A percentile compares a stretch with the other conserved stretches of the same genome.
Conservation (phyloP, 1,140 invertebrate species). For the Drosophila sucinea region DNA sequence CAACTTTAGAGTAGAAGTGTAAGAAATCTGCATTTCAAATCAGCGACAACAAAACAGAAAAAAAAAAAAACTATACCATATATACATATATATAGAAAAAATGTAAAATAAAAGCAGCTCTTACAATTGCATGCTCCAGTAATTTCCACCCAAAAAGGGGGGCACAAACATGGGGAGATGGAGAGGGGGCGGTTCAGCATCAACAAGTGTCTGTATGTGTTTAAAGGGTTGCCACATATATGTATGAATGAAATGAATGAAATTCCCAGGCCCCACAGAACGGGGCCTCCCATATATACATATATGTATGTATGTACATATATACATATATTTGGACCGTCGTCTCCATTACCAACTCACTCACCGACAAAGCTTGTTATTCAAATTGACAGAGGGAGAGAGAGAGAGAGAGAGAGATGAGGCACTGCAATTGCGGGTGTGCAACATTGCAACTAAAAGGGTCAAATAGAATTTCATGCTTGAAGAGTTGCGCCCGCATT, state of each 20-base stretch:
- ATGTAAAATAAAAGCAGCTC: constrained; percentile 18
- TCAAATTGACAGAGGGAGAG: constrained; percentile 11
- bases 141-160: constrained; percentile 19
- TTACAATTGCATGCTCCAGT: constrained; percentile 25
- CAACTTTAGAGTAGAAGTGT: constrained; percentile 14
- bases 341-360: constrained; percentile 21
- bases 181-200: constrained; percentile 4
- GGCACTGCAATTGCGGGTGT: background rate
- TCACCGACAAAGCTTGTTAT: constrained; percentile 17
- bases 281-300: constrained; percentile 6
- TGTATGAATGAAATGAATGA: constrained; percentile 17
- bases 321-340: constrained; percentile 9
- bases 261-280: constrained; percentile 12
- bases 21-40: constrained; percentile 30
- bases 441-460: constrained; percentile 14
- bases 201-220: constrained; percentile 21
- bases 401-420: background rate
- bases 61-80: constrained; percentile 14
- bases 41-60: constrained; percentile 20
- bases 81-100: constrained; percentile 6
- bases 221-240: constrained; percentile 18
- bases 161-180: background rate
- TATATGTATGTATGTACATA: background rate
- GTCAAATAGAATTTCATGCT: constrained; percentile 21
- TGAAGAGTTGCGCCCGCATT: constrained; percentile 21